Percentiles rank a stretch among this genome's conserved stretches.
phyloP scores from a whole-genome alignment of 2,797 vertebrate species.

The Hemibagrus guttatus region DNA sequence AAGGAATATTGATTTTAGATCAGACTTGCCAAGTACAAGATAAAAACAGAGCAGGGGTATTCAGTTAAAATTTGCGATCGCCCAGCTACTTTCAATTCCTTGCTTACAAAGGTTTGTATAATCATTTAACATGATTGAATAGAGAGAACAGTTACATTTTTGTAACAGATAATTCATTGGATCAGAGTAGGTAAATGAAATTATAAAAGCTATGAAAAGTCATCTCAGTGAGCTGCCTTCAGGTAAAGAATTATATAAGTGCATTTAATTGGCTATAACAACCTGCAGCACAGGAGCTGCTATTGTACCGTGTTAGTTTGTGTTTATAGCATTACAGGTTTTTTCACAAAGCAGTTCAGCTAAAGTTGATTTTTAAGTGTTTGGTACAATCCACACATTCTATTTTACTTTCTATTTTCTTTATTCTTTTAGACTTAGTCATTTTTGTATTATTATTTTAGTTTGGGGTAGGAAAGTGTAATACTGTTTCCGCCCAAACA shows the following conservation, averaged over 20 bases:
- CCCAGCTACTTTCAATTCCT: background rate
- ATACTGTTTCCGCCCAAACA: background rate
- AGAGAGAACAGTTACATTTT: background rate
- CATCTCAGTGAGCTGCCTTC: background rate
- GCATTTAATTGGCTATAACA: background rate
- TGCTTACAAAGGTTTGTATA: background rate
- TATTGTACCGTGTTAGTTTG: background rate
- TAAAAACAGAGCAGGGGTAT: constrained; percentile 10
- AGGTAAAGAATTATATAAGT: background rate
- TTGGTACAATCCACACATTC: background rate
- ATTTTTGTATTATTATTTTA: background rate
- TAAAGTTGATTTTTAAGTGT: background rate
- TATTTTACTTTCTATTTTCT: too few relatives aligned
- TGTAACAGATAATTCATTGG: background rate
- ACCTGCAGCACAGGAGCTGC: too few relatives aligned
- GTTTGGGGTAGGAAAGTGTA: background rate
- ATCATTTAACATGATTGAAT: background rate
- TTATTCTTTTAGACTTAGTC: background rate
- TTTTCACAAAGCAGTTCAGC: background rate
- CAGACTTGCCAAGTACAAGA: background rate
- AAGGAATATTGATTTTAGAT: constrained; percentile 24
- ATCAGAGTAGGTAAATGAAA: background rate
- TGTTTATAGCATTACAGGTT: background rate
- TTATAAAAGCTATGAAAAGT: background rate
- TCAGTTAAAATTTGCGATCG: constrained; percentile 8